These are phyloP conservation scores for Philotrypesis tridentata DNA, from an alignment of 1,140 invertebrate species.

Conservation along the genomic window DNA sequence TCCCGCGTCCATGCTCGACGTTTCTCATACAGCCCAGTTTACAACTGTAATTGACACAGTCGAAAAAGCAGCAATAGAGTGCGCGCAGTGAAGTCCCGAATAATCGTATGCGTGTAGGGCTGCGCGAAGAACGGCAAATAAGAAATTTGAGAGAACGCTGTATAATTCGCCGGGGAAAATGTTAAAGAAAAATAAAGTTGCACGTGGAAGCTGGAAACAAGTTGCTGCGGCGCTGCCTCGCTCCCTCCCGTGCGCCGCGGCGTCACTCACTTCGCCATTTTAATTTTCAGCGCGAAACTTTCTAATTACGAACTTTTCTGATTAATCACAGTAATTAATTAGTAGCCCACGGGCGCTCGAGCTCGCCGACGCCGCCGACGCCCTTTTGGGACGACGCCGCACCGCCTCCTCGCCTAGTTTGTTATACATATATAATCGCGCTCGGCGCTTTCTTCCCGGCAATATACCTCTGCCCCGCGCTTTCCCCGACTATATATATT, in stretches of 20 bases:
- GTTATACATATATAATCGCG: constrained; percentile 14
- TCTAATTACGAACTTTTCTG: constrained; percentile 76
- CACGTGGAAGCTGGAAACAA: neutral
- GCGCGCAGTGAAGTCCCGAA: too few species aligned
- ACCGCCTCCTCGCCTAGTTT: constrained; percentile 16
- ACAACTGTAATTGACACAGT: too few species aligned
- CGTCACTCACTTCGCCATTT: constrained; percentile 70
- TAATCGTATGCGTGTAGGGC: too few species aligned
- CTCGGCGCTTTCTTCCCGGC: neutral
- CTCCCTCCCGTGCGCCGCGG: neutral
- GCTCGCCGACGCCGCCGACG: constrained; percentile 6
- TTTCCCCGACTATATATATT: neutral
- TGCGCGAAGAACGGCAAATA: neutral
- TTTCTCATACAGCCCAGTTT: too few species aligned
- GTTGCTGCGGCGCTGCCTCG: neutral
- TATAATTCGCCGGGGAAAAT: neutral
- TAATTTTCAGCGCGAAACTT: constrained; percentile 74
- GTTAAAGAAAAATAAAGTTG: constrained; percentile 3
- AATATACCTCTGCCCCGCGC: too few species aligned
- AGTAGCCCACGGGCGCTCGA: constrained; percentile 60
- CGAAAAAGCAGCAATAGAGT: too few species aligned
- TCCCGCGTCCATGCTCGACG: neutral
- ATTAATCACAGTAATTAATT: constrained; percentile 77
- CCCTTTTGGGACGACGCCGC: constrained; percentile 28
- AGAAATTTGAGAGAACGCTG: constrained; percentile 13